Base-by-base conservation (phyloP, 2,888 invertebrate species). In the Mimachlamys varia region DNA sequence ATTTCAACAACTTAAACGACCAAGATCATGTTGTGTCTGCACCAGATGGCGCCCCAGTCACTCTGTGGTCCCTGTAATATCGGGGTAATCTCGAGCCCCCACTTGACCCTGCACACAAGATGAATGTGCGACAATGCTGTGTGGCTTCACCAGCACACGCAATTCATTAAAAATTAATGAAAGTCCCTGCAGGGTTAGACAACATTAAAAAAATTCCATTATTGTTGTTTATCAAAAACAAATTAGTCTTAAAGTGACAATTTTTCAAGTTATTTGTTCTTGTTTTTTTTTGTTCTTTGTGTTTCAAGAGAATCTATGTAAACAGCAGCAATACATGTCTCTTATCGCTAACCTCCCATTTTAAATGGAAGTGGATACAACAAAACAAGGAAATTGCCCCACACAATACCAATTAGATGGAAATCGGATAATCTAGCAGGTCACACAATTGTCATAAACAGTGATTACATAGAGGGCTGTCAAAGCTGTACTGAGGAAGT, bases 141-240 rank as follows among this genome's bases (percentile, higher is more conserved):
- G 62, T 10, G 62, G 62, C 62, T 62, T 62, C n/a, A 5, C n/a
- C 62, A n/a, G 62, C 22, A n/a, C 62, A 22, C n/a, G 62, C n/a
- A n/a, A 22, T 62, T 62, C 22, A 62, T 62, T 22, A 62, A 5
- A 62, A 62, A 62, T n/a, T n/a, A 1, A n/a, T n/a, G n/a, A 62
- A n/a, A 10, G 62, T 22, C 62, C 62, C 3, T 19, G 62, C 62
- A 7, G 62, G 1, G n/a, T 62, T 22, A 22, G 22, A 5, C 22
- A 62, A 22, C 62, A 62, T 22, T 62, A 22, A 62, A 62, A 62
- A 62, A 62, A 62, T 62, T n/a, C 22, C 62, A n/a, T 22, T 0
- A 62, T 62, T 62, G 62, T 62, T 62, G 62, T 62, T 62, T 62
- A 62, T 62, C 62, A 62, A 22, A 62, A 53, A 7, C 62, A 62